Conservation (phyloP, 2,888 invertebrate species). For the Metallyticus violacea region DNA sequence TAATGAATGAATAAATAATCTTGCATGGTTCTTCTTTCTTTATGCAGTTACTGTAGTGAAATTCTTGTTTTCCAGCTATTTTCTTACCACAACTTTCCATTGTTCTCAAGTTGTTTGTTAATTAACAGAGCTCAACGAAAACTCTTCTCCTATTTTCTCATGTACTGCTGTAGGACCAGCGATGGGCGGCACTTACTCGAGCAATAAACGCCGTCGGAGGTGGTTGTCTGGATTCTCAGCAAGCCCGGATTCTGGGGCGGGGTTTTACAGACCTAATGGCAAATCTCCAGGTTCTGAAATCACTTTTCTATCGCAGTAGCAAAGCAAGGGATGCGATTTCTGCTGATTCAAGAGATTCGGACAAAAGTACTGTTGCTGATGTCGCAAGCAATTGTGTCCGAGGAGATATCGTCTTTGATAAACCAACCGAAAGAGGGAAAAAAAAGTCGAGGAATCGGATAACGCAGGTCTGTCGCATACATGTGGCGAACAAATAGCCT, state of each 20-base stretch:
- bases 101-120: not conserved
- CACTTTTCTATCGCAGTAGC: not conserved
- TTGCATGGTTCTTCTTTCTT: not conserved
- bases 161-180: not conserved
- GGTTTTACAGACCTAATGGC: not conserved
- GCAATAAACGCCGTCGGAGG: not conserved
- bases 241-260: too few relatives aligned
- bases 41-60: too few relatives aligned
- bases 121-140: not conserved
- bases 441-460: not conserved
- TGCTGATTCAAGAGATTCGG: not conserved
- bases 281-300: not conserved
- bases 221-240: not conserved
- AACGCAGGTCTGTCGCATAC: not conserved
- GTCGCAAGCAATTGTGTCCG: not conserved
- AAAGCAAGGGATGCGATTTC: not conserved
- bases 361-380: not conserved
- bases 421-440: not conserved
- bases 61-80: not conserved
- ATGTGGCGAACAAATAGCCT: not conserved
- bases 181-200: not conserved
- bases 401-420: not conserved
- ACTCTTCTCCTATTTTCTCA: not conserved
- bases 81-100: not conserved
- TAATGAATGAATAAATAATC: too few relatives aligned